Evolutionary conservation across 2,888 invertebrate genomes (phyloP), one percentile per base, ranked within the genome.

Genomic region (Micoletzkya japonica): DNA sequence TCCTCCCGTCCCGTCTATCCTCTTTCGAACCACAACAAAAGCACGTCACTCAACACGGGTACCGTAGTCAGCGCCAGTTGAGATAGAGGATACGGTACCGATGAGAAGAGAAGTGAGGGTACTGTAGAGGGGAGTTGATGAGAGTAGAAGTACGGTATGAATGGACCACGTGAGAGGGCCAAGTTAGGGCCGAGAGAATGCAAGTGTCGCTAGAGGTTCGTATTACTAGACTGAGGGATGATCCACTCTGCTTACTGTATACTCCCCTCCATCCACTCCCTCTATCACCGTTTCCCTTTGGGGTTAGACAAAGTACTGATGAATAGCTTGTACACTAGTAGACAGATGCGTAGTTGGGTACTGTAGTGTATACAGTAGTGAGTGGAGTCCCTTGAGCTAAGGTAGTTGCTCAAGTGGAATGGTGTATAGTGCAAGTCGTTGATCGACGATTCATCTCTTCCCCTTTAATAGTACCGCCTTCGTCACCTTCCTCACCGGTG

Each of bases 31-130:
- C 61, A 26, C 61, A 44, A 30, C 49, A 26, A 36, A 28, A 17
- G 26, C 59, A 59, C 59, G 36, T 28, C 61, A 61, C 49, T 30
- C 61, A 49, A 30, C 44, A 61, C 44, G 57, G 57, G 57, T 57
- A 57, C 30, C 7, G 57, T 57, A 57, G 57, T 49, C 4, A 30
- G 32, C 24, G 32, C 26, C 30, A 30, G 59, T 37, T 30, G 37
- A 30, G 59, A 20, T 37, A 37, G 10, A n/a, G 24, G 24, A 14
- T 17, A 59, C 20, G 32, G 52, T 17, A 7, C 30, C 59, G 14
- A 32, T 56, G 56, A 30, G n/a, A n/a, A n/a, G n/a, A n/a, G n/a
- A n/a, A n/a, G n/a, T n/a, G n/a, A n/a, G n/a, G n/a, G n/a, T n/a
- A n/a, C n/a, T n/a, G n/a, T n/a, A n/a, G n/a, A n/a, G 39, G 39